These are phyloP conservation scores for Rhadinocentrus ornatus DNA, from an alignment of 2,797 vertebrate species.

Conservation along the genomic window DNA sequence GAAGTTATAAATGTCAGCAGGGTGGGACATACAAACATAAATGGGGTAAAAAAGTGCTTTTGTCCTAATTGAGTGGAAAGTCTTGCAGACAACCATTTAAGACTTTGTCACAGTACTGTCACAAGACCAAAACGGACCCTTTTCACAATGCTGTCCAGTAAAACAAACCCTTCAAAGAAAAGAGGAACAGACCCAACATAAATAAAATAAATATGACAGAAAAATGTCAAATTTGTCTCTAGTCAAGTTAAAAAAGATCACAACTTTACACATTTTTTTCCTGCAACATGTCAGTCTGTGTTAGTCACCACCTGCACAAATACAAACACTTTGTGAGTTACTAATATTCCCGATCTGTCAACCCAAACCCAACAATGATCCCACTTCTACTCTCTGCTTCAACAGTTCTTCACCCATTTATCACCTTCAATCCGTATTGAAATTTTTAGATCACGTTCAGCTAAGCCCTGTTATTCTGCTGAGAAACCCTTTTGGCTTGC, in stretches of 20 bases:
- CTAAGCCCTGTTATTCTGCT: constrained; percentile 58
- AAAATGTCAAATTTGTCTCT: not conserved
- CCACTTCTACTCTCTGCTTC: constrained; percentile 24
- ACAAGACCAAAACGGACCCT: not conserved
- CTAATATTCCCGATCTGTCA: constrained; percentile 2
- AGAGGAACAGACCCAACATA: not conserved
- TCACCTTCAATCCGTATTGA: constrained; percentile 40
- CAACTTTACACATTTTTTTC: not conserved
- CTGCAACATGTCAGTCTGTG: not conserved
- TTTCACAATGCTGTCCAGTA: not conserved
- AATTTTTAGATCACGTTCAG: constrained; percentile 63
- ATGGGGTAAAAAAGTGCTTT: not conserved
- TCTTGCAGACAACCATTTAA: not conserved
- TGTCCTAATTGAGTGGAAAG: constrained; percentile 25
- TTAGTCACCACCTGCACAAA: not conserved
- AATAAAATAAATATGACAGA: too few species aligned
- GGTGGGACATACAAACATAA: constrained; percentile 32
- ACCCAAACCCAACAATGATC: constrained; percentile 21
- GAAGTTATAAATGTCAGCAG: constrained; percentile 27
- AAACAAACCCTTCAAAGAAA: not conserved
- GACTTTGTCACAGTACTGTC: constrained; percentile 22
- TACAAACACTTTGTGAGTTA: not conserved
- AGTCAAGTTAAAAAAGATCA: not conserved
- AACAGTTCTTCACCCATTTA: constrained; percentile 51
- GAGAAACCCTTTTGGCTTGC: constrained; percentile 58